These are phyloP conservation scores for Aphidoletes aphidimyza DNA, from an alignment of 2,888 invertebrate species.

Conservation along the genomic window DNA sequence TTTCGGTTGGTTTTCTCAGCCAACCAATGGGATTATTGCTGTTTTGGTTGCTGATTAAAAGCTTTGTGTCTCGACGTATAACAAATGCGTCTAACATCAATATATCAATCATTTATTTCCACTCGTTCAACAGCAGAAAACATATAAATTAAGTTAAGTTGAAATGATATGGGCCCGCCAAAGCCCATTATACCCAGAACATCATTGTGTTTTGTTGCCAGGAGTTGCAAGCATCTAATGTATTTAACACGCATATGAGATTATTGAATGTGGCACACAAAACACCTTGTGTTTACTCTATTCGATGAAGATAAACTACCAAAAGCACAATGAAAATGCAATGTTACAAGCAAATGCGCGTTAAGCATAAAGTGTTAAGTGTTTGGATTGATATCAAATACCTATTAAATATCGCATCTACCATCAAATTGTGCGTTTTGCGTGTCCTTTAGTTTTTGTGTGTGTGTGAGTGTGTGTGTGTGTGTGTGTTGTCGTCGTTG, in stretches of 20 bases:
- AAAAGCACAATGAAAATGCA: background rate
- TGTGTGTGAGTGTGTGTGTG: no score
- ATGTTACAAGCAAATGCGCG: background rate
- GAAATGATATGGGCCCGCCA: constrained; percentile 22
- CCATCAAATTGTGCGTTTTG: background rate
- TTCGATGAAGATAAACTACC: background rate
- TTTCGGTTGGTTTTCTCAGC: background rate
- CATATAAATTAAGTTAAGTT: background rate
- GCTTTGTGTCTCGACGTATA: constrained; percentile 16
- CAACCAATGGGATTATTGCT: constrained; percentile 17
- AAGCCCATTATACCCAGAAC: background rate
- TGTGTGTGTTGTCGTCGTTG: background rate
- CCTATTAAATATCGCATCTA: no score
- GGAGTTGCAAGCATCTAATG: no score
- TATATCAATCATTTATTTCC: constrained; percentile 41
- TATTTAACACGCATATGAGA: no score
- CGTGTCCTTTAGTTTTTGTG: no score
- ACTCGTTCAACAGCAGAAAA: background rate
- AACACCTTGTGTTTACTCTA: no score
- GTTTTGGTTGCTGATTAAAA: background rate
- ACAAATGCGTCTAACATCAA: constrained; percentile 51
- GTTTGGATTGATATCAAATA: no score
- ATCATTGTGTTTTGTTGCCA: background rate
- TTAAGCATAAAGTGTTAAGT: no score
- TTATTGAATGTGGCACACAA: no score